Base-by-base conservation (phyloP, 30 jellyfish, hydroid and myxozoan species). In the Aurelia aurita complex sp. Pacific region DNA sequence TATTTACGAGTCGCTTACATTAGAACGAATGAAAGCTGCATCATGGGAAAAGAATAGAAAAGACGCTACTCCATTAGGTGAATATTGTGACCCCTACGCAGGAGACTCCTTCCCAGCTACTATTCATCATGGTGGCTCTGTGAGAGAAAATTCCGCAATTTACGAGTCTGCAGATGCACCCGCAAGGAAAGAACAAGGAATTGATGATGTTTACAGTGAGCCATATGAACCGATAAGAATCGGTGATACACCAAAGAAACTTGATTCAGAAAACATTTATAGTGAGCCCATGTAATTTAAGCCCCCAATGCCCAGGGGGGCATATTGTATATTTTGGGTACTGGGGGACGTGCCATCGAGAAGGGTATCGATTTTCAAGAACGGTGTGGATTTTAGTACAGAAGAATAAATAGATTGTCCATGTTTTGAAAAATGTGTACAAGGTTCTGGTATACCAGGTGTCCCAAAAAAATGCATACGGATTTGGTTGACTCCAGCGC, bases 1-100 rank as follows among this genome's bases (percentile, higher is more conserved):
- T 46, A 81, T 81, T 17, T 81, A 81, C 61, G 90, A 81, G 43
- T 59, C 83, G 54, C 64, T 81, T 70, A 69, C 89, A 46, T 15
- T 67, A 23, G 89, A 79, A 2, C 63, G 74, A 36, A 35, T 36
- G 14, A 68, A 12, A 51, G 90, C 34, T 16, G 46, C 89, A 43
- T 52, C 64, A 15, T 10, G 33, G 53, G 19, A 52, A 17, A 18
- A 52, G 57, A 46, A 46, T 5, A 16, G 57, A 60, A 19, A 46
- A 13, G 33, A 81, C 34, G 3, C 60, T 4, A 67, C 83, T 17
- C 54, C 50, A 19, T 82, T 81, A 3, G 90, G 90, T n/a, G 90
- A 68, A 81, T 81, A 81, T 46, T 81, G 83, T 34, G 82, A 40
- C 66, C 90, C 90, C 29, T 46, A 23, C 51, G 51, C 17, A 8